Conservation (phyloP, 2,797 vertebrate species). For the Streptopelia turtur region DNA sequence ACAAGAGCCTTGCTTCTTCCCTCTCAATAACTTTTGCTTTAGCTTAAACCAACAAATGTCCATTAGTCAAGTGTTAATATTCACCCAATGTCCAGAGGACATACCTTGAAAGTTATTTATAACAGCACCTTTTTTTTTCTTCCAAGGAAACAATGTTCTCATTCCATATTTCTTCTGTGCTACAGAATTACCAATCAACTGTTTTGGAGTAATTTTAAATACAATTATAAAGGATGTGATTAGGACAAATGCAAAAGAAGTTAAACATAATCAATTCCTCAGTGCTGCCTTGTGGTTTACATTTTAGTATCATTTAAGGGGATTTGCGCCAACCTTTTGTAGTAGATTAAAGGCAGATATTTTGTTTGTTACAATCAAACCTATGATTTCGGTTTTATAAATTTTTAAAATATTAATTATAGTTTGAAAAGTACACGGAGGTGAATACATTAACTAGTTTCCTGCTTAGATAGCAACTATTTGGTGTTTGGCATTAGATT, state of each 20-base stretch:
- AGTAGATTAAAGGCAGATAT: constrained; percentile 83
- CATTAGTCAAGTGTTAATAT: constrained; percentile 73
- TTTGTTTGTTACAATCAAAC: constrained; percentile 88
- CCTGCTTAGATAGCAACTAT: constrained; percentile 75
- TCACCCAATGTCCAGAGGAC: constrained; percentile 74
- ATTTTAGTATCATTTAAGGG: constrained; percentile 72
- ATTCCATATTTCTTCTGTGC: constrained; percentile 54
- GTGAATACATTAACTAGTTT: constrained; percentile 69
- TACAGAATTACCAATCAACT: constrained; percentile 67
- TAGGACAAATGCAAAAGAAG: constrained; percentile 69
- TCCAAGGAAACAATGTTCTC: constrained; percentile 56
- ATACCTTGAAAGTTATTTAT: constrained; percentile 74
- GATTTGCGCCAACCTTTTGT: constrained; percentile 60
- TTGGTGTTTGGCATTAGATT: constrained; percentile 77
- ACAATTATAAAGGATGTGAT: constrained; percentile 72
- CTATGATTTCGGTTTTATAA: constrained; percentile 83
- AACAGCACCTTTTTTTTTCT: not conserved
- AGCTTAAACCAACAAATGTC: constrained; percentile 52
- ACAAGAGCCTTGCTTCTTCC: not conserved
- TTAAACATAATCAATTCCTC: constrained; percentile 60
- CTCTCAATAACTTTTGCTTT: constrained; percentile 50
- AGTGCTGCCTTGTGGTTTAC: constrained; percentile 25
- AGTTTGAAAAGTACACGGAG: constrained; percentile 79
- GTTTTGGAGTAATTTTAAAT: constrained; percentile 72
- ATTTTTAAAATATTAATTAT: constrained; percentile 88